phyloP scores from a whole-genome alignment of 2,888 invertebrate species.

The Dolichopus griseipennis region DNA sequence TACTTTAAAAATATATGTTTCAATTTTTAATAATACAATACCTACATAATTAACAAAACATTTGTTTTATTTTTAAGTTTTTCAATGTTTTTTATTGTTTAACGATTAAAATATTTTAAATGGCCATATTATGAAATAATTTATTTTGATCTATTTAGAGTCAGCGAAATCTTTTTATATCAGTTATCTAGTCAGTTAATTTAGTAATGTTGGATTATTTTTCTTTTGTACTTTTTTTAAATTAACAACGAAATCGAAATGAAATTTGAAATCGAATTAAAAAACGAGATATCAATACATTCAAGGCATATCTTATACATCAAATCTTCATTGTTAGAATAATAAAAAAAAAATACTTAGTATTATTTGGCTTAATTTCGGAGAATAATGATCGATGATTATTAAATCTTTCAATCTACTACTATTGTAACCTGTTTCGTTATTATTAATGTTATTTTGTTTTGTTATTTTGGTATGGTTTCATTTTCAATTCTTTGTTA shows the following conservation, averaged over 20 bases:
- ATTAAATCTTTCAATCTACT: slow-evolving; percentile 5
- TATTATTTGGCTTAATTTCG: slow-evolving; percentile 1
- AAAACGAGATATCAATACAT: background rate
- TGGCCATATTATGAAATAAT: too few relatives aligned
- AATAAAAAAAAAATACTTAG: background rate
- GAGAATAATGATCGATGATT: background rate
- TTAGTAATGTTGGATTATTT: background rate
- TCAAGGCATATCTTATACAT: background rate
- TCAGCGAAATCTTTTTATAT: background rate
- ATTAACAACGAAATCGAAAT: too few relatives aligned
- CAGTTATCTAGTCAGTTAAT: background rate
- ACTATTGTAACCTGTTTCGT: background rate
- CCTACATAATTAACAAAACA: too few relatives aligned
- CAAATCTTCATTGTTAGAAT: background rate
- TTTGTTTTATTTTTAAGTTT: too few relatives aligned
- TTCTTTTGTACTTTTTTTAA: background rate
- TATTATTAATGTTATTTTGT: background rate
- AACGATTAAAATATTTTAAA: too few relatives aligned
- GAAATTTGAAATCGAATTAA: too few relatives aligned
- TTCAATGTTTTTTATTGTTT: too few relatives aligned
- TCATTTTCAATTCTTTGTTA: slow-evolving; percentile 4
- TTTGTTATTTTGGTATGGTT: background rate
- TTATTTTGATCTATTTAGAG: too few relatives aligned
- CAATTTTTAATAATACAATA: too few relatives aligned
- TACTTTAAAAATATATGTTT: too few relatives aligned